A percentile compares a stretch with the other conserved stretches of the same genome.
Evolutionary conservation across 2,888 invertebrate species (phyloP).

Genomic region (Melieria picta): DNA sequence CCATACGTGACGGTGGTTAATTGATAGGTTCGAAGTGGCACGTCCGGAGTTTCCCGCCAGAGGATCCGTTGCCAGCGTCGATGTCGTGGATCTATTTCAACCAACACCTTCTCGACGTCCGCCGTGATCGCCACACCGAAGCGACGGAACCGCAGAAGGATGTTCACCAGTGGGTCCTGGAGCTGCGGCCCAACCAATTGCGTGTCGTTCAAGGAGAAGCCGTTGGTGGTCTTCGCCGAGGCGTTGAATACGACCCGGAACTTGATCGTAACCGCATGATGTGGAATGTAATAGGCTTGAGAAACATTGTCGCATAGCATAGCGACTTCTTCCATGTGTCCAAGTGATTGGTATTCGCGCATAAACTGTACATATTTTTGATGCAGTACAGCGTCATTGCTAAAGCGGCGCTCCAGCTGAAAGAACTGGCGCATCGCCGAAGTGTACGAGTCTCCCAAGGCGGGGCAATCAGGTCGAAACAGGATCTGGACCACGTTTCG

Average conservation of each 20-base stretch:
- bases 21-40: background rate
- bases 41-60: constrained; percentile 21
- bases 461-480: constrained; percentile 17
- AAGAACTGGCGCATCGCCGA: constrained; percentile 20
- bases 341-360: background rate
- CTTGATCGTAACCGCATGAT: constrained; percentile 21
- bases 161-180: constrained; percentile 20
- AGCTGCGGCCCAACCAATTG: constrained; percentile 20
- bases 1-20: constrained; percentile 27
- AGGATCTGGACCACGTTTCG: constrained; percentile 31
- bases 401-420: constrained; percentile 22
- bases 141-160: background rate
- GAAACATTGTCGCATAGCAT: background rate
- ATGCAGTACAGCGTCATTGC: background rate
- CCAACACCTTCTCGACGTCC: constrained; percentile 13
- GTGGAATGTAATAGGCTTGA: constrained; percentile 30
- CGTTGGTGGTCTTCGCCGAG: constrained; percentile 17
- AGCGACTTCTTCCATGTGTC: constrained; percentile 10
- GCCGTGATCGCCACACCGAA: constrained; percentile 20
- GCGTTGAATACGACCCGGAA: constrained; percentile 36
- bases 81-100: background rate
- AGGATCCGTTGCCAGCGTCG: constrained; percentile 24
- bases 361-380: too few species aligned
- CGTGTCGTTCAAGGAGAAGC: constrained; percentile 25
- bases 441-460: constrained; percentile 20